Conservation (phyloP, 2,797 vertebrate genomes). For the Hapalemur alaotrensis region DNA sequence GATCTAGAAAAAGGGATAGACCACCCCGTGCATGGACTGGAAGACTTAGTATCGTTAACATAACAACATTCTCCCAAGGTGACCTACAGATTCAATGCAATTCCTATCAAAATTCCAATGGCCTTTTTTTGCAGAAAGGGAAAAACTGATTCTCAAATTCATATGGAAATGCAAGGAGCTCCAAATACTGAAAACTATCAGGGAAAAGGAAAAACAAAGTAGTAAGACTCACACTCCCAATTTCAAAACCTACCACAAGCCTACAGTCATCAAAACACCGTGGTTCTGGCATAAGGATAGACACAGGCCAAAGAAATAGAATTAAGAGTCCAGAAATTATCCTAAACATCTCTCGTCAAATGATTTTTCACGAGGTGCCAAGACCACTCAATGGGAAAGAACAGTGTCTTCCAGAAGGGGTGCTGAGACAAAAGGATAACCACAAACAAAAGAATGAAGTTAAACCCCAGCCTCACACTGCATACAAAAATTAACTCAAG, state of each 20-base stretch:
- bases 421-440: neutral
- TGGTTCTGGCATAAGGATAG: no score
- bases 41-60: neutral
- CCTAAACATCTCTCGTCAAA: neutral
- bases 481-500: neutral
- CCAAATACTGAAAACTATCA: neutral
- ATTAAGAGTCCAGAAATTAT: neutral
- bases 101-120: neutral
- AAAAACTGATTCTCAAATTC: neutral
- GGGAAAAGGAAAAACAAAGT: neutral
- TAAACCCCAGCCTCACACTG: neutral
- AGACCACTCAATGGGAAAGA: neutral
- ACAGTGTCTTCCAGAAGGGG: neutral
- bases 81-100: neutral
- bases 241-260: neutral
- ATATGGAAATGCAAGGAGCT: neutral
- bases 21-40: neutral
- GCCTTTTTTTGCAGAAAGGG: neutral
- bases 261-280: neutral
- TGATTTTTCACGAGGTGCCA: neutral
- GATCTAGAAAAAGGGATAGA: neutral
- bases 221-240: neutral
- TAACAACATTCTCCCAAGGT: neutral
- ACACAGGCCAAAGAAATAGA: neutral
- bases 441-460: neutral